Evolutionary conservation across 2,113 vertebrate genomes (phyloP), one percentile per base, ranked within the genome.

Genomic region (Oostethus manadensis): DNA sequence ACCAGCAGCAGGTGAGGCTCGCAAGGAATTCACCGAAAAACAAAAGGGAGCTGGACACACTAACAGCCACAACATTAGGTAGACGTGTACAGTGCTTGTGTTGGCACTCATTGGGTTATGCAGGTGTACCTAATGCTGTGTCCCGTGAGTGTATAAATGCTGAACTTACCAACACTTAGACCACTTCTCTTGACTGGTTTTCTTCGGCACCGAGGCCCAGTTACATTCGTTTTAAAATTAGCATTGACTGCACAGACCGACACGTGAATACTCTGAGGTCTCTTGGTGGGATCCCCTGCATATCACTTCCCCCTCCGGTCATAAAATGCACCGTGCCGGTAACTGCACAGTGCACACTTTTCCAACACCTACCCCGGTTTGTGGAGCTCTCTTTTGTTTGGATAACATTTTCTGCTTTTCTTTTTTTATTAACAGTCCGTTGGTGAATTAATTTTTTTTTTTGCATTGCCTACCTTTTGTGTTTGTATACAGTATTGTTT

Each of bases 341-440:
- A 89, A 91, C 86, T 86, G 91, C 91, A 90, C 87, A 86, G 86
- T 91, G 91, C 91, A 92, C 66, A 86, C 85, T 85, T 85, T 77
- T 86, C 84, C 81, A 51, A 87, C 86, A 86, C 90, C 84, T 90
- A 85, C 82, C 91, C 87, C 91, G 86, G 90, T 59, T 91, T 86
- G 88, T 91, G 90, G 88, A 90, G 43, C 43, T 91, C 90, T 92
- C 87, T 92, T 90, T 82, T 86, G 80, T 86, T 88, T 87, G 82
- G 82, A 80, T 87, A 86, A 85, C 73, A 74, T 80, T 87, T 87
- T 67, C 62, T 76, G 64, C 73, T 76, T 80, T 69, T 79, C 81
- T 70, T 84, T 79, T 79, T 67, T 74, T 84, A 73, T 86, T 88
- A 88, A 88, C 83, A 84, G 76, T 83, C 81, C 83, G 77, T 84